Evolutionary conservation across 2,797 vertebrate genomes (phyloP).

Genomic region (Acropternis orthonyx): DNA sequence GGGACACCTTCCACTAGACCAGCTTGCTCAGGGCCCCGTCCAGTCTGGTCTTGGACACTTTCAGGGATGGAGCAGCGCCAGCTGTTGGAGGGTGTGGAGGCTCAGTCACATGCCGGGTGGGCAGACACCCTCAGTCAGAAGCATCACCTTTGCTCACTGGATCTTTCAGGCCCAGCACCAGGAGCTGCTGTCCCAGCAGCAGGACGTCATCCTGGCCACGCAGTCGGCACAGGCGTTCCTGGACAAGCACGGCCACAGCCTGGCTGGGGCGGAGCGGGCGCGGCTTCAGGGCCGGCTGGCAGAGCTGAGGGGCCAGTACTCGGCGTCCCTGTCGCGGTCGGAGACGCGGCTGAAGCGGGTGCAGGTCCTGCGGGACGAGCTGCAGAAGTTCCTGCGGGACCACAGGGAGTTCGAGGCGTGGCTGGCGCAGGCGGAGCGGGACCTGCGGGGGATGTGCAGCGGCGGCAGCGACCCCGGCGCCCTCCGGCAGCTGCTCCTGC

Average conservation of each 20-base stretch:
- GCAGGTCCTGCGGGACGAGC: constrained; percentile 87
- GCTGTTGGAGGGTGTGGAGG: not conserved
- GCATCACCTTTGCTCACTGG: accelerated
- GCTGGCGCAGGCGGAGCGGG: constrained; percentile 87
- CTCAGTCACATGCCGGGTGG: accelerated
- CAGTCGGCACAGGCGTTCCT: constrained; percentile 88
- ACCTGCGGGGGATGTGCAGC: constrained; percentile 80
- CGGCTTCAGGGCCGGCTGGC: constrained; percentile 80
- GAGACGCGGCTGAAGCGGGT: constrained; percentile 84
- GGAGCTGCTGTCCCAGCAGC: constrained; percentile 91
- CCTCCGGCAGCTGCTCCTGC: constrained; percentile 76
- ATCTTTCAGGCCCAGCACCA: constrained; percentile 82
- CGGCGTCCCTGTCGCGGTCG: constrained; percentile 79
- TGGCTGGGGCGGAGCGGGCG: constrained; percentile 81
- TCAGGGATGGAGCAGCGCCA: accelerated
- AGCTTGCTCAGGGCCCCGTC: not conserved
- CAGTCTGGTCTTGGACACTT: accelerated
- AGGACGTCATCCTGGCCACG: constrained; percentile 85
- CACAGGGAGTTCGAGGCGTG: constrained; percentile 85
- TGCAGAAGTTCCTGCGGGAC: constrained; percentile 90
- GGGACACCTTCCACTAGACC: not conserved
- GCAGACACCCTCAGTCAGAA: accelerated
- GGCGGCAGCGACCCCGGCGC: constrained; percentile 76
- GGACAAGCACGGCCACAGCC: constrained; percentile 83
- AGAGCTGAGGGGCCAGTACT: constrained; percentile 82